Evolutionary conservation across 2,113 vertebrate genomes (phyloP).

Genomic region (Sebastes fasciatus): DNA sequence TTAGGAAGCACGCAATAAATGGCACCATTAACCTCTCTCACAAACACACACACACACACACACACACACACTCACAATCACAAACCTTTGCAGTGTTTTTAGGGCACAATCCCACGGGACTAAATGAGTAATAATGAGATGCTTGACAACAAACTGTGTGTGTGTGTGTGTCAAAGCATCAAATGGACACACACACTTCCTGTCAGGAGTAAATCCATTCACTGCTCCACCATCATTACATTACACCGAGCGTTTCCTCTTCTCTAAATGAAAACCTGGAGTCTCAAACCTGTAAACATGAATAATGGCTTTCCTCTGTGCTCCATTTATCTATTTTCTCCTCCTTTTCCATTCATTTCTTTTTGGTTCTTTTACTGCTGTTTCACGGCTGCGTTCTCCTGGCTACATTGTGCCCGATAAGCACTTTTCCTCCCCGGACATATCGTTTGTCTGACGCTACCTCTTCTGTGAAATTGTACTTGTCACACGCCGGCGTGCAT

Average conservation of each 20-base stretch:
- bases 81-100: slow-evolving; percentile 3
- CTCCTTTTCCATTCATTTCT: slow-evolving; percentile 25
- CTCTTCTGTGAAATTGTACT: slow-evolving; percentile 77
- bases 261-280: slow-evolving; percentile 50
- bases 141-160: slow-evolving; percentile 27
- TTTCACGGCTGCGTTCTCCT: slow-evolving; percentile 12
- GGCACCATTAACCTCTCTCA: not conserved
- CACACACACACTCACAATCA: not conserved
- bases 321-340: slow-evolving; percentile 52
- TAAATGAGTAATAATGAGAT: slow-evolving; percentile 31
- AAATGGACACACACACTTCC: slow-evolving; percentile 17
- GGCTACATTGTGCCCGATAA: slow-evolving; percentile 64
- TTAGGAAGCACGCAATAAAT: not conserved
- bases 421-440: slow-evolving; percentile 52
- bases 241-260: slow-evolving; percentile 12
- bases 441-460: slow-evolving; percentile 59
- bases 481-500: slow-evolving; percentile 57
- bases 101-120: not conserved
- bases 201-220: slow-evolving; percentile 15
- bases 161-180: not conserved
- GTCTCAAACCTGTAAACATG: slow-evolving; percentile 56
- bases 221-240: slow-evolving; percentile 11
- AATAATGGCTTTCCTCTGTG: slow-evolving; percentile 44
- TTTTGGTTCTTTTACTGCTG: not conserved
- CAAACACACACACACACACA: not conserved